These are phyloP conservation scores for Argynnis bischoffii DNA, from an alignment of 2,888 invertebrate genomes.

Conservation along the genomic window DNA sequence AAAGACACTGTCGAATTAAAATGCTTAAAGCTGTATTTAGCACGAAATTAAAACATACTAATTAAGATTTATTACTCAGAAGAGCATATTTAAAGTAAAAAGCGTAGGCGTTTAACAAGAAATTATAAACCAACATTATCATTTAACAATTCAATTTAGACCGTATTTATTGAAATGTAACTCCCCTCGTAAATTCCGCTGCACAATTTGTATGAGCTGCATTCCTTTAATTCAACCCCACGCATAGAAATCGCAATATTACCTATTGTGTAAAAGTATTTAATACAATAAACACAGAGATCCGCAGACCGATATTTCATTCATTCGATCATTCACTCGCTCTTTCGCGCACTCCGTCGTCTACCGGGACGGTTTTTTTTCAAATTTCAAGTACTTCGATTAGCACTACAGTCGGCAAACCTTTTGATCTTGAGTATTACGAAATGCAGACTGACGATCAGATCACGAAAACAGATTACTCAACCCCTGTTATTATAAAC, in stretches of 20 bases:
- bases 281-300: conserved; percentile 72
- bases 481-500: conserved; percentile 37
- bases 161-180: conserved; percentile 44
- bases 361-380: conserved; percentile 51
- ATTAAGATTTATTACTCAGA: too few relatives aligned
- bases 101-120: neutral
- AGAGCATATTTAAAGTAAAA: neutral
- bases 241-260: conserved; percentile 57
- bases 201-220: conserved; percentile 49
- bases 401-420: conserved; percentile 70
- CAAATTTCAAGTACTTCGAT: conserved; percentile 67
- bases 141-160: conserved; percentile 43
- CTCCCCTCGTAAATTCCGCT: conserved; percentile 46
- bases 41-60: too few relatives aligned
- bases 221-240: conserved; percentile 60
- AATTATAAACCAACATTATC: conserved; percentile 43
- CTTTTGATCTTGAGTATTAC: conserved; percentile 64
- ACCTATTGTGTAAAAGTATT: conserved; percentile 63
- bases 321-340: conserved; percentile 62
- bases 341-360: conserved; percentile 51
- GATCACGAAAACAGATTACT: conserved; percentile 51
- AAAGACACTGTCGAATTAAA: too few relatives aligned
- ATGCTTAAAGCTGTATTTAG: too few relatives aligned
- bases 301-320: conserved; percentile 70
- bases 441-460: conserved; percentile 44